These are phyloP conservation scores for Limanda limanda DNA, from an alignment of 2,113 vertebrate species.

Conservation along the genomic window DNA sequence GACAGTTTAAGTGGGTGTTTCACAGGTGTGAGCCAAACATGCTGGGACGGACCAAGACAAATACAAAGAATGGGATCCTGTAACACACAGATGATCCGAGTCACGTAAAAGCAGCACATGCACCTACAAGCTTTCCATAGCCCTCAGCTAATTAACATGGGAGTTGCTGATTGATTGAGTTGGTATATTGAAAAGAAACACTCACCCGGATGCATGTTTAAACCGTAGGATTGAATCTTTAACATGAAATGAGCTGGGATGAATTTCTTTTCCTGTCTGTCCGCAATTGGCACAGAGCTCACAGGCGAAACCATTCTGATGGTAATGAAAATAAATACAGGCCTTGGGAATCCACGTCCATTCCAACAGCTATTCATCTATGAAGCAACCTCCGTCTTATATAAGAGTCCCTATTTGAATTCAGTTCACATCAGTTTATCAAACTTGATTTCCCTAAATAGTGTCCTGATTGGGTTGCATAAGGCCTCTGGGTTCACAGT, in stretches of 20 bases:
- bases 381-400: conserved; percentile 79
- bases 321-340: conserved; percentile 88
- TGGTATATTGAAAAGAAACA: conserved; percentile 24
- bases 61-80: conserved; percentile 1
- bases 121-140: conserved; percentile 19
- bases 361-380: conserved; percentile 78
- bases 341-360: conserved; percentile 84
- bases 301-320: conserved; percentile 81
- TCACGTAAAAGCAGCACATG: conserved; percentile 21
- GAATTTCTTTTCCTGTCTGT: conserved; percentile 33
- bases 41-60: neutral
- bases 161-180: conserved; percentile 36
- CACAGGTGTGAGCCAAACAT: neutral
- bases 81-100: conserved; percentile 31
- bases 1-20: neutral
- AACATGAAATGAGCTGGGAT: conserved; percentile 20
- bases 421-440: conserved; percentile 78
- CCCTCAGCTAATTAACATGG: conserved; percentile 16
- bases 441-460: conserved; percentile 77
- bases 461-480: conserved; percentile 77
- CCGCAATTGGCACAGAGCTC: conserved; percentile 57
- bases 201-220: conserved; percentile 27
- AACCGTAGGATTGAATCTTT: conserved; percentile 19
- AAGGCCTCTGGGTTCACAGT: conserved; percentile 51
- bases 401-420: conserved; percentile 75